A percentile compares a stretch with the other conserved stretches of the same genome.
phyloP scores from a whole-genome alignment of 1,140 invertebrate species.

The Lamellibrachia luymesi region DNA sequence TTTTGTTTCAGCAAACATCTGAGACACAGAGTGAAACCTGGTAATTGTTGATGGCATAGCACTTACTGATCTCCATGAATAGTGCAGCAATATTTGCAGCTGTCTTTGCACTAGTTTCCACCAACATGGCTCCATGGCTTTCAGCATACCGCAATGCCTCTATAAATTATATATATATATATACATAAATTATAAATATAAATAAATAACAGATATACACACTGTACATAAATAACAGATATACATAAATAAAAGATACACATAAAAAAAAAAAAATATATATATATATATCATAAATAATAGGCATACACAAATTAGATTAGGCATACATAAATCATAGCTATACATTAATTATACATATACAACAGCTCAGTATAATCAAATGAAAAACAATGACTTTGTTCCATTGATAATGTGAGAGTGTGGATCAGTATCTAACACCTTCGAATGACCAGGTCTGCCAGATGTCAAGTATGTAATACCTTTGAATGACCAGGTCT shows the following conservation, averaged over 20 bases:
- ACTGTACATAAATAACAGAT: background rate
- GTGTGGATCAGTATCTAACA: no score
- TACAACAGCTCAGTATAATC: no score
- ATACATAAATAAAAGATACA: background rate
- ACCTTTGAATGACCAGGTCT: no score
- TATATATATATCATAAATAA: background rate
- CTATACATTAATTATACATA: no score
- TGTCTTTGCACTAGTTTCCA: constrained; percentile 99
- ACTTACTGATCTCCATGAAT: constrained; percentile 93
- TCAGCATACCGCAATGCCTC: constrained; percentile 98
- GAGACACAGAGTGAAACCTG: background rate
- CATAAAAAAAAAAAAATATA: background rate
- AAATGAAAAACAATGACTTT: no score
- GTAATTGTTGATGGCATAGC: background rate
- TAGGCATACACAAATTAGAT: no score
- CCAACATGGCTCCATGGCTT: constrained; percentile 97
- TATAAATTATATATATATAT: constrained; percentile 25
- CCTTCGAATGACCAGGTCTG: no score
- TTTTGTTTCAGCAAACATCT: no score
- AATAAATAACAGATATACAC: background rate
- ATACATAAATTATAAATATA: background rate
- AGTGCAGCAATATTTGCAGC: constrained; percentile 99
- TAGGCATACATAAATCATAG: no score
- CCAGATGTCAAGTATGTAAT: no score
- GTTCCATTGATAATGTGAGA: no score